These are phyloP conservation scores for Pammene aurita DNA, from an alignment of 2,888 invertebrate species.

Conservation along the genomic window DNA sequence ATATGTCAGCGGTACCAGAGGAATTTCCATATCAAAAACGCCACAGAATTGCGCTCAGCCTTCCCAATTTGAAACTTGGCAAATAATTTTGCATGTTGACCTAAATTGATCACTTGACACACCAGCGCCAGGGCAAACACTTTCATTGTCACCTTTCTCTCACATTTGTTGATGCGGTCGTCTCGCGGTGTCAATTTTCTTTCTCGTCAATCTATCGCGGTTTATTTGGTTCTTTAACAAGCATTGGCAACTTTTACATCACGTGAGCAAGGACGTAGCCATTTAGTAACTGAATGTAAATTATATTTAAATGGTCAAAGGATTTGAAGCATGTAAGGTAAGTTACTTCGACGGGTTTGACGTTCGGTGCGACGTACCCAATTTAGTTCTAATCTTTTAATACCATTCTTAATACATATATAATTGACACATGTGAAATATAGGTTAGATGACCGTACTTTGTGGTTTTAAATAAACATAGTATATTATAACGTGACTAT, in stretches of 20 bases:
- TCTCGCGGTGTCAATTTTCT: slow-evolving; percentile 41
- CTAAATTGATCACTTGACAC: slow-evolving; percentile 13
- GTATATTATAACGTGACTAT: too few species aligned
- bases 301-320: slow-evolving; percentile 12
- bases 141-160: slow-evolving; percentile 59
- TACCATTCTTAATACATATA: too few species aligned
- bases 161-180: slow-evolving; percentile 47
- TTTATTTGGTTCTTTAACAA: slow-evolving; percentile 41
- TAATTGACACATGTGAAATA: not conserved
- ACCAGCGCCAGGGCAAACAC: slow-evolving; percentile 43
- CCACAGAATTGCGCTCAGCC: too few species aligned
- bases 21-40: too few species aligned
- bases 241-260: slow-evolving; percentile 31
- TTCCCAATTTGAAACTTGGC: not conserved
- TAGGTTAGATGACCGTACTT: too few species aligned
- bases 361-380: not conserved
- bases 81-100: slow-evolving; percentile 9
- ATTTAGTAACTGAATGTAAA: slow-evolving; percentile 1
- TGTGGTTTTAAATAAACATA: too few species aligned
- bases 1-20: too few species aligned
- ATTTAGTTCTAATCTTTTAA: not conserved
- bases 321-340: not conserved
- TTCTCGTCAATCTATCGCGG: slow-evolving; percentile 43
- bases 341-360: not conserved
- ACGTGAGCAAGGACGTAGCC: slow-evolving; percentile 9